Conservation (phyloP, 2,888 invertebrate genomes). For the Plagodis pulveraria region DNA sequence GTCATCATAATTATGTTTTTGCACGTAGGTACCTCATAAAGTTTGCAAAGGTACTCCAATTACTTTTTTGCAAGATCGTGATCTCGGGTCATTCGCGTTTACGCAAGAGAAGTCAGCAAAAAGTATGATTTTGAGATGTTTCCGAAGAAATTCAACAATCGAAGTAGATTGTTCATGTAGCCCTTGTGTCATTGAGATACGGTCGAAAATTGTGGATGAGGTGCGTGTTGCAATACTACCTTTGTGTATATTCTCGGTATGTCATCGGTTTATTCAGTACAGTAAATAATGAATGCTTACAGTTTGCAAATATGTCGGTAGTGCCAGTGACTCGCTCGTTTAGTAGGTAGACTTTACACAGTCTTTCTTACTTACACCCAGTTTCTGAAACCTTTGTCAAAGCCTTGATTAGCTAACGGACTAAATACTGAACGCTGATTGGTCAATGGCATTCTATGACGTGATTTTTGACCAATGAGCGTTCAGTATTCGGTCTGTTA, state of each 20-base stretch:
- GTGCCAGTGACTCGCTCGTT: background rate
- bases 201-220: slow-evolving; percentile 9
- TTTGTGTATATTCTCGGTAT: slow-evolving; percentile 52
- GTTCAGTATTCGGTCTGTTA: too few relatives aligned
- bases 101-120: slow-evolving; percentile 39
- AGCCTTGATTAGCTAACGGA: too few relatives aligned
- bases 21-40: background rate
- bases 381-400: too few relatives aligned
- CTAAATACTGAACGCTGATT: too few relatives aligned
- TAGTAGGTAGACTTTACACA: too few relatives aligned
- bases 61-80: slow-evolving; percentile 30
- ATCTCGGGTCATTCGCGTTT: slow-evolving; percentile 39
- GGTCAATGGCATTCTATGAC: too few relatives aligned
- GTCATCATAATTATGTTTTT: too few relatives aligned
- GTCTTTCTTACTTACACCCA: too few relatives aligned
- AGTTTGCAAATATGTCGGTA: slow-evolving; percentile 19
- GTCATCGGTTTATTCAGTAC: slow-evolving; percentile 38
- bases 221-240: slow-evolving; percentile 40
- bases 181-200: slow-evolving; percentile 21
- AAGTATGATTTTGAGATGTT: slow-evolving; percentile 30
- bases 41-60: slow-evolving; percentile 31
- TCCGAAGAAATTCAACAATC: slow-evolving; percentile 28
- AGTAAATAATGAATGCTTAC: slow-evolving; percentile 21
- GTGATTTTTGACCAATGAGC: too few relatives aligned
- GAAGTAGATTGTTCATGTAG: slow-evolving; percentile 2